Conservation (phyloP, 1,140 invertebrate species). For the Zaprionus ornatus region DNA sequence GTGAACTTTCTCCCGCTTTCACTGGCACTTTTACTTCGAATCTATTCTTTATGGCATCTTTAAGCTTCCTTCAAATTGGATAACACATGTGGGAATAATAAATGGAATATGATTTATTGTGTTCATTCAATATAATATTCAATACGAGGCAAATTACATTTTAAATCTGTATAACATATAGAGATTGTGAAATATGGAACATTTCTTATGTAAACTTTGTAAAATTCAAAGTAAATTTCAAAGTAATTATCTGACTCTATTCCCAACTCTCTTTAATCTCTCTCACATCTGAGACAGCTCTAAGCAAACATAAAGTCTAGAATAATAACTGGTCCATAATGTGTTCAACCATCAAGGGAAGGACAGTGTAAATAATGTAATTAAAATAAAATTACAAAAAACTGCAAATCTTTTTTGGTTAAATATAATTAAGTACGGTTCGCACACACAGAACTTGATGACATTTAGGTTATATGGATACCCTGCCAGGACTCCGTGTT, state of each 20-base stretch:
- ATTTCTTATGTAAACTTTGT: too few relatives aligned
- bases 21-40: not conserved
- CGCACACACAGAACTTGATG: not conserved
- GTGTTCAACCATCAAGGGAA: not conserved
- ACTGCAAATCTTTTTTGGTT: not conserved
- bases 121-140: not conserved
- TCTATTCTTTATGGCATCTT: not conserved
- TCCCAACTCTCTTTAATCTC: too few relatives aligned
- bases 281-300: too few relatives aligned
- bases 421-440: not conserved
- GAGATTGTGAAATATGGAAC: too few relatives aligned
- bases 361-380: constrained; percentile 2
- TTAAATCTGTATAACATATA: too few relatives aligned
- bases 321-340: too few relatives aligned
- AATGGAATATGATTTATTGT: not conserved
- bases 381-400: not conserved
- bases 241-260: too few relatives aligned
- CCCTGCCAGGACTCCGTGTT: not conserved
- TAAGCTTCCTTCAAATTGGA: not conserved
- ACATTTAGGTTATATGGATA: not conserved
- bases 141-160: too few relatives aligned
- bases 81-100: not conserved
- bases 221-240: too few relatives aligned
- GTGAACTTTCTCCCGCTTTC: too few relatives aligned
- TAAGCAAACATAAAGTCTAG: too few relatives aligned